A percentile compares a stretch with the other conserved stretches of the same genome.
Evolutionary conservation across 2,797 vertebrate genomes (phyloP).

Genomic region (Anisognathus igniventris): DNA sequence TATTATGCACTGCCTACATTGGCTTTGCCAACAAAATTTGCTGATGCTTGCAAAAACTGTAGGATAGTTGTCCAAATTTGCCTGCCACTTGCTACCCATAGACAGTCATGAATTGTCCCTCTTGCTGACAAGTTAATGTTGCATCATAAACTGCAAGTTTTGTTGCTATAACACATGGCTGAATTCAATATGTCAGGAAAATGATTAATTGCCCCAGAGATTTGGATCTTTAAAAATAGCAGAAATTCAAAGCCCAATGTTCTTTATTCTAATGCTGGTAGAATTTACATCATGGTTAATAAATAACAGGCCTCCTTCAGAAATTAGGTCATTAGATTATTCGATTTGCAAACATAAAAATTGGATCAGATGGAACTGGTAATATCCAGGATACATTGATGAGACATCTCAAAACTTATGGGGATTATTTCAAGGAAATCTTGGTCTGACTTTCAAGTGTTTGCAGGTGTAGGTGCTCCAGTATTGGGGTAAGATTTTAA

Average conservation of each 20-base stretch:
- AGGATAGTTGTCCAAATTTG: conserved; percentile 43
- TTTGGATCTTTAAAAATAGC: conserved; percentile 40
- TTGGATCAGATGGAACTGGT: neutral
- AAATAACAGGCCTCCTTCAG: conserved; percentile 46
- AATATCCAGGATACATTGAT: neutral
- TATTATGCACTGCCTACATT: neutral
- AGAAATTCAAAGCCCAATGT: conserved; percentile 19
- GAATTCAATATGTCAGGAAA: conserved; percentile 41
- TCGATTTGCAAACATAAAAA: conserved; percentile 25
- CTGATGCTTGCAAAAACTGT: conserved; percentile 34
- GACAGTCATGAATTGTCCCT: conserved; percentile 38
- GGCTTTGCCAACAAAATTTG: conserved; percentile 36
- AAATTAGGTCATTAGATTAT: conserved; percentile 61
- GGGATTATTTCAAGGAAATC: neutral
- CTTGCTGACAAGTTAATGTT: conserved; percentile 50
- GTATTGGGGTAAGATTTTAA: neutral
- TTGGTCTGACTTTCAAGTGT: neutral
- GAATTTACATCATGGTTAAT: conserved; percentile 49
- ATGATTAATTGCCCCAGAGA: conserved; percentile 54
- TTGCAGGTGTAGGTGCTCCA: neutral
- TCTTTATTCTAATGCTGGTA: conserved; percentile 13
- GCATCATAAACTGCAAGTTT: conserved; percentile 38
- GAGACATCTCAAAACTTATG: neutral
- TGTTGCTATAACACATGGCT: conserved; percentile 56
- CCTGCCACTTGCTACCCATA: conserved; percentile 20